Evolutionary conservation across 2,888 invertebrate species (phyloP).

Genomic region (Sturmia bella): DNA sequence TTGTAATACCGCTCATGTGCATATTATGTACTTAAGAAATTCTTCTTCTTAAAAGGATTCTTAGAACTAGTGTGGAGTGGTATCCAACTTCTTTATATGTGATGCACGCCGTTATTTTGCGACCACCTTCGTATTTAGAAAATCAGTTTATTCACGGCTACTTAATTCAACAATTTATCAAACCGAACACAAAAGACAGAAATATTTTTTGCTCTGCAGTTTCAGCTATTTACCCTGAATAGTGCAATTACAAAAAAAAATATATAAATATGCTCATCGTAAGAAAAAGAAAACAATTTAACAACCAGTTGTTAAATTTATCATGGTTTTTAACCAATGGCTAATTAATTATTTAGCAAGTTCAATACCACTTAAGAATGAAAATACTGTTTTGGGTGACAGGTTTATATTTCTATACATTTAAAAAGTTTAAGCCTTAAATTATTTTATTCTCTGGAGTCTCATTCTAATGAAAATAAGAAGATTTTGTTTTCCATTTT

Average conservation of each 20-base stretch:
- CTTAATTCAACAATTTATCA: slow-evolving; percentile 37
- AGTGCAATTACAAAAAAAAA: neutral
- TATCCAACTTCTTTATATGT: too few relatives aligned
- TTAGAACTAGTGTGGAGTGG: too few relatives aligned
- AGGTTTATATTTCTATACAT: too few relatives aligned
- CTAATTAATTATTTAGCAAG: slow-evolving; percentile 55
- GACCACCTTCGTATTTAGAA: neutral
- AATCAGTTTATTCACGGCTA: slow-evolving; percentile 20
- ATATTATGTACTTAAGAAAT: too few relatives aligned
- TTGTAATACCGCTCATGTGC: too few relatives aligned
- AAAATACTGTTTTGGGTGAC: neutral
- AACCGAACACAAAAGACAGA: slow-evolving; percentile 11
- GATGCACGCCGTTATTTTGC: neutral
- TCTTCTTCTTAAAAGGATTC: too few relatives aligned
- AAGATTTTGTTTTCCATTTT: neutral
- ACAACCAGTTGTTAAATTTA: neutral
- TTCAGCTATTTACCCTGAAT: slow-evolving; percentile 24
- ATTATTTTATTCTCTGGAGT: neutral
- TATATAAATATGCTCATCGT: neutral
- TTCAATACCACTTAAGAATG: slow-evolving; percentile 7
- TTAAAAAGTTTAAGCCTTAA: too few relatives aligned
- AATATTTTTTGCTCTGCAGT: neutral
- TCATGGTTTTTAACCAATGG: slow-evolving; percentile 37
- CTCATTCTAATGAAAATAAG: neutral
- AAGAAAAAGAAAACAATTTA: neutral